Evolutionary conservation across 1,140 invertebrate genomes (phyloP).

Genomic region (Drosophila neocordata): DNA sequence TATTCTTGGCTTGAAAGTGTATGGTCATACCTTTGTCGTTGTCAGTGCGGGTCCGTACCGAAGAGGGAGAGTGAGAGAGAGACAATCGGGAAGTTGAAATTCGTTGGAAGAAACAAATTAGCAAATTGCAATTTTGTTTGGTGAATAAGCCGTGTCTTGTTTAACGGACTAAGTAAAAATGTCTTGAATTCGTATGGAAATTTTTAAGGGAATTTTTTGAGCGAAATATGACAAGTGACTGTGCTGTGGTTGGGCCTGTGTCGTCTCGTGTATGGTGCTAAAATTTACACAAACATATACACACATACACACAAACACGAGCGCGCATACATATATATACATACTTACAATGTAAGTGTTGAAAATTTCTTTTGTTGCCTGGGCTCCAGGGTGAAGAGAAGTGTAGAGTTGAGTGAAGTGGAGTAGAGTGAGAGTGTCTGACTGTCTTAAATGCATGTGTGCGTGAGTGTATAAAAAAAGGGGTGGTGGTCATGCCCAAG

Average conservation of each 20-base stretch:
- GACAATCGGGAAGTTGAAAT: conserved; percentile 20
- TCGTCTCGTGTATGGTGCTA: conserved; percentile 60
- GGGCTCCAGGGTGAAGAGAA: conserved; percentile 38
- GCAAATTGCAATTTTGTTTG: conserved; percentile 23
- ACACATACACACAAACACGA: conserved; percentile 32
- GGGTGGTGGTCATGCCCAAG: conserved; percentile 43
- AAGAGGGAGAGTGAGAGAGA: conserved; percentile 7
- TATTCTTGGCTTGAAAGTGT: background rate
- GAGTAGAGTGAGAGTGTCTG: conserved; percentile 1
- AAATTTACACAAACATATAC: conserved; percentile 46
- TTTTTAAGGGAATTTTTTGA: background rate
- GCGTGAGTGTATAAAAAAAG: conserved; percentile 37
- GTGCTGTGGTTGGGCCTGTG: conserved; percentile 34
- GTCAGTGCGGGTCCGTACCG: background rate
- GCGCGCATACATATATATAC: conserved; percentile 25
- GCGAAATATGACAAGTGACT: conserved; percentile 13
- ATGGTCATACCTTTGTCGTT: conserved; percentile 4
- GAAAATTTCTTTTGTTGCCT: conserved; percentile 55
- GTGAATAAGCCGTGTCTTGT: conserved; percentile 24
- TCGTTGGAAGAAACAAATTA: conserved; percentile 39
- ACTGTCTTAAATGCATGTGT: conserved; percentile 7
- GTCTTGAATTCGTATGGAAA: conserved; percentile 35
- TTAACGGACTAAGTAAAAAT: conserved; percentile 28
- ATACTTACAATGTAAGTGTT: conserved; percentile 57
- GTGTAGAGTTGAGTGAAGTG: background rate